A percentile compares a stretch with the other conserved stretches of the same genome.
phyloP scores from a whole-genome alignment of 2,797 vertebrate genomes.

The Gallinago solitaria region DNA sequence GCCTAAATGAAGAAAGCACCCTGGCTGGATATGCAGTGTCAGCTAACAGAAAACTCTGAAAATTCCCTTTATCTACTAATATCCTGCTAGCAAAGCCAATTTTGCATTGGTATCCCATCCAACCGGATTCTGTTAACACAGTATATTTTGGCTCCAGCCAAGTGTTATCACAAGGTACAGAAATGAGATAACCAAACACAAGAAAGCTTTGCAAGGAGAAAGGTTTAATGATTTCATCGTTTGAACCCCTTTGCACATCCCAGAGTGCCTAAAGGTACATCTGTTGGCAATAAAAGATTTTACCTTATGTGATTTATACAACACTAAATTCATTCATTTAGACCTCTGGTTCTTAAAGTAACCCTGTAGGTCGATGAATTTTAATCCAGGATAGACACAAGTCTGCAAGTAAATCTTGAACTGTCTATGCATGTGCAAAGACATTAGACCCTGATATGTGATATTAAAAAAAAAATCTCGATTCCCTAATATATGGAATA shows the following conservation, averaged over 20 bases:
- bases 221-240: constrained; percentile 17
- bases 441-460: neutral
- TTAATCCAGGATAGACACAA: neutral
- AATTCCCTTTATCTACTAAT: constrained; percentile 42
- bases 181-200: neutral
- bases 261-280: neutral
- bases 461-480: neutral
- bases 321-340: neutral
- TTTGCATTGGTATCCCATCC: neutral
- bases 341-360: neutral
- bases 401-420: neutral
- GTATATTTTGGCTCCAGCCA: neutral
- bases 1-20: neutral
- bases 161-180: neutral
- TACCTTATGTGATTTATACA: neutral
- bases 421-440: neutral
- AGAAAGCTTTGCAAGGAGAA: constrained; percentile 5
- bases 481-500: neutral
- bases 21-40: neutral
- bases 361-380: neutral
- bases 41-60: neutral
- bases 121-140: neutral
- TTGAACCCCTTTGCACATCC: neutral
- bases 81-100: constrained; percentile 13
- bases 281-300: neutral